phyloP scores from a whole-genome alignment of 2,797 vertebrate species.

The Coranthus polyacanthus region DNA sequence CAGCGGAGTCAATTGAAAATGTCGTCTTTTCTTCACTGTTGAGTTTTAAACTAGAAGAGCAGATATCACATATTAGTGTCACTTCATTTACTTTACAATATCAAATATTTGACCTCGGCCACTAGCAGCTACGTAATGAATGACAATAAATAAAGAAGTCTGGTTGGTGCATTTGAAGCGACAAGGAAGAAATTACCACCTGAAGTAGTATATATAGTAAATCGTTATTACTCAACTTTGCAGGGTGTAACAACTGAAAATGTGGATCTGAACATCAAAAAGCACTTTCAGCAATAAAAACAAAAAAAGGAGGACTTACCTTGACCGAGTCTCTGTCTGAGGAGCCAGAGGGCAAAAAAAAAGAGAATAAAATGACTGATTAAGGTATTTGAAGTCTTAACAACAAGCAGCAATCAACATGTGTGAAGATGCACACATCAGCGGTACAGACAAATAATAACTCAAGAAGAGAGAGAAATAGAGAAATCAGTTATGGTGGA shows the following conservation, averaged over 20 bases:
- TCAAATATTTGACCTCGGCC: neutral
- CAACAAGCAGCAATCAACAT: conserved; percentile 2
- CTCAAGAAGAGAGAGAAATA: too few relatives aligned
- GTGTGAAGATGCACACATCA: too few relatives aligned
- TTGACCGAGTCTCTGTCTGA: conserved; percentile 96
- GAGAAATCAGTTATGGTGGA: too few relatives aligned
- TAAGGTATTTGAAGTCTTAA: conserved; percentile 24
- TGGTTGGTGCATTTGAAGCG: too few relatives aligned
- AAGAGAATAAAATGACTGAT: conserved; percentile 26
- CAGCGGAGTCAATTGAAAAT: too few relatives aligned
- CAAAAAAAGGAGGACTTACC: conserved; percentile 83
- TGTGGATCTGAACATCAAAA: too few relatives aligned
- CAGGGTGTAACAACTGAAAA: neutral
- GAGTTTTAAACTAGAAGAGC: neutral
- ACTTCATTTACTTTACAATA: conserved; percentile 1
- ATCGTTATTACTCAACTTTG: neutral
- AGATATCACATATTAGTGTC: neutral
- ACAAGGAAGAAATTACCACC: neutral
- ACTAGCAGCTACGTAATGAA: neutral
- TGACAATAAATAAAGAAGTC: neutral
- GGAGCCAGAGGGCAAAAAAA: conserved; percentile 35
- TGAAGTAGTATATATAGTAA: neutral
- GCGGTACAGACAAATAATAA: too few relatives aligned
- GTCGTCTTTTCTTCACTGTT: too few relatives aligned
- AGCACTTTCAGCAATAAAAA: too few relatives aligned